Base-by-base conservation (phyloP, 2,113 vertebrate genomes). In the Mirounga angustirostris region DNA sequence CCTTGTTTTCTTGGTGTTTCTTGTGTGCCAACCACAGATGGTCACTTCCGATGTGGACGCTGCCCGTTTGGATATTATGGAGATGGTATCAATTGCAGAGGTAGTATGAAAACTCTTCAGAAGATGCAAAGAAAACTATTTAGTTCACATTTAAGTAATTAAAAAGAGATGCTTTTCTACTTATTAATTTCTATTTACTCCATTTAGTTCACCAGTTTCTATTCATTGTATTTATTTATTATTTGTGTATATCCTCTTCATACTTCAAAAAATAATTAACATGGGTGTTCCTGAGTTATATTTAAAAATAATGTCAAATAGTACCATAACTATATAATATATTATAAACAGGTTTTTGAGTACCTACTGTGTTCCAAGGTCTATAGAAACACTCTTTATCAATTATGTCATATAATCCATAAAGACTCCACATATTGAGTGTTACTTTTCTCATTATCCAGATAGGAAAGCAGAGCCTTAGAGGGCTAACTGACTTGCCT, bases 1-100 rank as follows among this genome's bases (percentile, higher is more conserved):
- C 98, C 99, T n/a, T 99, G 99, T 98, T 99, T 99, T 97, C 98
- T 98, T 5, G 99, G 99, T 0, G 99, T 99, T 78, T 89, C 98
- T 73, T 99, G 99, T 98, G 98, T 99, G 88, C 96, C 98, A 89
- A 96, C 89, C 22, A 61, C 14, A 0, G 96, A 98, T 19, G 99
- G 99, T 78, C 98, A 96, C 12, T 97, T 99, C 93, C 98, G 78
- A 89, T 99, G 99, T 5, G 99, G 99, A 16, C 98, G 8, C 97
- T 99, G 99, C 95, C 99, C 99, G 0, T 97, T 97, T 0, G 99
- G 99, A 5, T 99, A 99, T 97, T 99, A 98, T 0, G 99, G 99
- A 86, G 98, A 99, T 95, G 99, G 99, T 95, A 85, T 99, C 92
- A 97, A 54, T 24, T 99, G 99, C 97, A 99, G 98, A 99, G 99